Evolutionary conservation across 2,888 invertebrate genomes (phyloP).

Genomic region (Craniophora ligustri): DNA sequence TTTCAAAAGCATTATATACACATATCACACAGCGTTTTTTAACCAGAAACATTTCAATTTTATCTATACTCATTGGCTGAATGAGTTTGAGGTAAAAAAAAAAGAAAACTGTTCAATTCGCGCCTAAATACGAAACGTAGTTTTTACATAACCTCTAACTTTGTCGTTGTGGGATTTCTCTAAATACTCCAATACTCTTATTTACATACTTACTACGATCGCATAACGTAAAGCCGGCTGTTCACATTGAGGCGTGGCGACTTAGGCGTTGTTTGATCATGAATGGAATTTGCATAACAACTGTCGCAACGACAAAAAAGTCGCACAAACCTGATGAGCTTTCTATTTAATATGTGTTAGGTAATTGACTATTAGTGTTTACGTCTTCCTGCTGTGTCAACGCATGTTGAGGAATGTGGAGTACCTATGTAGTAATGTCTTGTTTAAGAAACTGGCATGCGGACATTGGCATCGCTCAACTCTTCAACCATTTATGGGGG

Average conservation of each 20-base stretch:
- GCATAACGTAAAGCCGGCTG: constrained; percentile 26
- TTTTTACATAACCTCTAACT: no score
- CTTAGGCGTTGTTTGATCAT: constrained; percentile 37
- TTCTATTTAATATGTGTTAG: constrained; percentile 54
- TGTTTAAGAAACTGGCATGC: background rate
- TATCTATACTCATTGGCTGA: no score
- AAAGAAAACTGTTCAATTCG: no score
- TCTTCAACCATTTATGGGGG: background rate
- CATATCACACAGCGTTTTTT: no score
- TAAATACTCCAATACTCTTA: background rate
- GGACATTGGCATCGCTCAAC: constrained; percentile 14
- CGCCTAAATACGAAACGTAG: no score
- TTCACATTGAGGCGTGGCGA: constrained; percentile 35
- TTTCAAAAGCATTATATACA: no score
- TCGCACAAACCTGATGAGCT: constrained; percentile 46
- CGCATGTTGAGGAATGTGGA: constrained; percentile 18
- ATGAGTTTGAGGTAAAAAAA: no score
- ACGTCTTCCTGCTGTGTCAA: constrained; percentile 30
- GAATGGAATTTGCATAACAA: constrained; percentile 54
- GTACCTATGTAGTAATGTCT: constrained; percentile 9
- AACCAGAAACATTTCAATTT: no score
- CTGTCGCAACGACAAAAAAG: constrained; percentile 44
- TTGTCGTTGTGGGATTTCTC: background rate
- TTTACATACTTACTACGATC: constrained; percentile 1
- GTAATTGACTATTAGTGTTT: constrained; percentile 28